Percentiles rank a stretch among this genome's conserved stretches.
Evolutionary conservation across 92 coral and sea anemone genomes (phyloP).

Genomic region (Phenganax subtilis): DNA sequence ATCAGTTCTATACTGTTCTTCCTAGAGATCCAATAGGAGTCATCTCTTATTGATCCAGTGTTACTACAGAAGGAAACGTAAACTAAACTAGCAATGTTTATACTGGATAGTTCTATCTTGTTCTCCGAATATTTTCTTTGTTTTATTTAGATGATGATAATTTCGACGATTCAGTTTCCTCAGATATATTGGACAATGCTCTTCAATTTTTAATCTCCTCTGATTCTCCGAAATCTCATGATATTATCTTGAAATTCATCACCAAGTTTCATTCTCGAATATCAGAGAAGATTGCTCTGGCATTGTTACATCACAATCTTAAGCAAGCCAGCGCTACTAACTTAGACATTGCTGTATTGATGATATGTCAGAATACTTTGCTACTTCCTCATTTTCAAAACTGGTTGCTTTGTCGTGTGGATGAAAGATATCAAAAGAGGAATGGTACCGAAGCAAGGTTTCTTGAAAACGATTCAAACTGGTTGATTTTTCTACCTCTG

Average conservation of each 20-base stretch:
- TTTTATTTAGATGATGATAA: neutral
- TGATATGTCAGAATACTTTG: conserved; percentile 43
- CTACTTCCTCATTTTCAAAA: conserved; percentile 63
- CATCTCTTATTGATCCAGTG: no score
- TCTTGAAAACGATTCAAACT: neutral
- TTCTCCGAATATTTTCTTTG: neutral
- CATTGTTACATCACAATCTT: conserved; percentile 57
- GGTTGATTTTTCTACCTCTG: conserved; percentile 13
- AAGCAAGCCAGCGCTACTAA: conserved; percentile 53
- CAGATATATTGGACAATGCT: conserved; percentile 7
- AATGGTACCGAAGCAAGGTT: neutral
- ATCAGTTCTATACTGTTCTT: no score
- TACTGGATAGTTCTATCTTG: neutral
- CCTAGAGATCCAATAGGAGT: no score
- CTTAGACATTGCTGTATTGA: conserved; percentile 59
- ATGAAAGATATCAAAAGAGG: neutral
- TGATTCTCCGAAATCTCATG: neutral
- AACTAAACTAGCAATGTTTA: no score
- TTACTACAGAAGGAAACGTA: no score
- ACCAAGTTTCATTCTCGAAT: neutral
- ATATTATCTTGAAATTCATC: neutral
- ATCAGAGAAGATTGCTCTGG: neutral
- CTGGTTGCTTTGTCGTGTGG: conserved; percentile 39
- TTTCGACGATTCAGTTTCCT: neutral
- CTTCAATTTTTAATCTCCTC: neutral